Evolutionary conservation across 2,888 invertebrate genomes (phyloP).

Genomic region (Pristionchus japonicus): DNA sequence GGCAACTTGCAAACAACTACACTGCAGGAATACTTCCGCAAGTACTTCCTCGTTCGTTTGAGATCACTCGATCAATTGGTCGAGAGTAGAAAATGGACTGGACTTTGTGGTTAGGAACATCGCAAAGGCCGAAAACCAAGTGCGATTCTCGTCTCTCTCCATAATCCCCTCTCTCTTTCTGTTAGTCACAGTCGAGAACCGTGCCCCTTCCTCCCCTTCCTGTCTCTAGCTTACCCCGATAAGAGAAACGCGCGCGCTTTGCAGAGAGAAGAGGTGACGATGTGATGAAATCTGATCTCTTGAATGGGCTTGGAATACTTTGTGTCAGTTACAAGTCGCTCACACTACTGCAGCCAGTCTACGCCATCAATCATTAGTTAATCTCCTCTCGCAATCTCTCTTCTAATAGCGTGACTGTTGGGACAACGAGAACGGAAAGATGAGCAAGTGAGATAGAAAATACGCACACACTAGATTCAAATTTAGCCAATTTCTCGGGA

Average conservation of each 20-base stretch:
- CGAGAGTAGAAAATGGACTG: neutral
- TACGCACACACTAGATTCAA: too few relatives aligned
- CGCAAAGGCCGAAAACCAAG: neutral
- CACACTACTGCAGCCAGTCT: too few relatives aligned
- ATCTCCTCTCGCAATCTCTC: too few relatives aligned
- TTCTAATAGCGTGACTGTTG: too few relatives aligned
- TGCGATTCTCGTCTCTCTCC: neutral
- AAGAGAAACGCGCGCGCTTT: neutral
- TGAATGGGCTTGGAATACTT: neutral
- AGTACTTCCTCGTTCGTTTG: neutral
- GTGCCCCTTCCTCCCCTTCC: too few relatives aligned
- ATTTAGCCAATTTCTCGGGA: neutral
- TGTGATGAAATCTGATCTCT: neutral
- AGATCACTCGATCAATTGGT: neutral
- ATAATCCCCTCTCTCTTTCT: neutral
- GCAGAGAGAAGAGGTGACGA: neutral
- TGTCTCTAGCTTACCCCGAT: neutral
- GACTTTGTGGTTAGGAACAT: neutral
- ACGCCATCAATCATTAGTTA: too few relatives aligned
- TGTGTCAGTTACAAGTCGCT: too few relatives aligned
- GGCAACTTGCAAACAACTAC: too few relatives aligned
- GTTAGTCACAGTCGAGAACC: neutral
- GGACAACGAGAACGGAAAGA: too few relatives aligned
- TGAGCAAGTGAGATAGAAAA: too few relatives aligned
- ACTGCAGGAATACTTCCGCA: too few relatives aligned